phyloP scores from a whole-genome alignment of 2,888 invertebrate species.

The Patella ulyssiponensis region DNA sequence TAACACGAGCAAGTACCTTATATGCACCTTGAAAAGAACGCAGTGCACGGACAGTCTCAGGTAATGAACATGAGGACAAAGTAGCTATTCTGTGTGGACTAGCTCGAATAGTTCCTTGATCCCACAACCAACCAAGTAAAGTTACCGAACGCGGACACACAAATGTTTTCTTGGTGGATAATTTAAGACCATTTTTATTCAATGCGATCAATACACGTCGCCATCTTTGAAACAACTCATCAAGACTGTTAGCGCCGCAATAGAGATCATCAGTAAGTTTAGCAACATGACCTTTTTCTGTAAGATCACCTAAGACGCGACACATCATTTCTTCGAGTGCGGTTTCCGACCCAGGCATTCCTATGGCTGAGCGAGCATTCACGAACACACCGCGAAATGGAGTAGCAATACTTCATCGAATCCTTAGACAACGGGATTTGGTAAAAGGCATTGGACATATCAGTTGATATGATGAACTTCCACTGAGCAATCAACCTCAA shows the following conservation, averaged over 20 bases:
- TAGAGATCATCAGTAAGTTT: too few relatives aligned
- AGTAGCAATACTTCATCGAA: conserved; percentile 47
- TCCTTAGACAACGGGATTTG: conserved; percentile 42
- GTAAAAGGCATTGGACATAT: conserved; percentile 44
- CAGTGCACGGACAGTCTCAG: conserved; percentile 37
- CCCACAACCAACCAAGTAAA: conserved; percentile 43
- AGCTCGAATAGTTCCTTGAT: conserved; percentile 32
- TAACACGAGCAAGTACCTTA: conserved; percentile 39
- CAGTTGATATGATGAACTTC: conserved; percentile 41
- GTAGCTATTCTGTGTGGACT: conserved; percentile 40
- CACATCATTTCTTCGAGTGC: conserved; percentile 39
- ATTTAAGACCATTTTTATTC: conserved; percentile 19
- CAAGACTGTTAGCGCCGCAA: conserved; percentile 41
- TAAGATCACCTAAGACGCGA: conserved; percentile 26
- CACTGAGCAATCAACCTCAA: conserved; percentile 34
- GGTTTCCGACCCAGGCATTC: conserved; percentile 51
- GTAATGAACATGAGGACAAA: conserved; percentile 28
- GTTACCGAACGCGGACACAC: conserved; percentile 30
- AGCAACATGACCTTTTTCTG: too few relatives aligned
- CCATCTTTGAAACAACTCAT: conserved; percentile 35
- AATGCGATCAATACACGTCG: conserved; percentile 33
- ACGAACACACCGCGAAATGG: conserved; percentile 39
- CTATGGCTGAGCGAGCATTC: too few relatives aligned
- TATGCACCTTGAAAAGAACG: conserved; percentile 42
- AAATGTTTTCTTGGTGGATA: conserved; percentile 39